Base-by-base conservation (phyloP, 2,888 invertebrate genomes). In the Danaus chrysippus region DNA sequence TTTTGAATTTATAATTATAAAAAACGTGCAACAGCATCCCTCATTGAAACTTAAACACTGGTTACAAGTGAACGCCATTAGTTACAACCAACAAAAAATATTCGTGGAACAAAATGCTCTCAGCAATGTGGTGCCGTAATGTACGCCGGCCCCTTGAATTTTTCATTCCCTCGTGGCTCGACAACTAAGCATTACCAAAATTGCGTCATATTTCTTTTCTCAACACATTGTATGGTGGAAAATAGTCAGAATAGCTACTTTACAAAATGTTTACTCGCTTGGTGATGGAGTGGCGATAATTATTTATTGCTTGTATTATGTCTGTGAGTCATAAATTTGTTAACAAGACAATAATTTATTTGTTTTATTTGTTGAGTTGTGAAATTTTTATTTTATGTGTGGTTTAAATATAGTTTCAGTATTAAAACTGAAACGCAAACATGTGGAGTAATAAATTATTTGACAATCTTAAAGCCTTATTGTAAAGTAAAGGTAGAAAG, bases 111-210 rank as follows among this genome's bases (percentile, higher is more conserved):
- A 86, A 88, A 72, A 87, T 82, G 83, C 82, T 84, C 80, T 82
- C 79, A 82, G 83, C 85, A 84, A 88, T 86, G 86, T 81, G 86
- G 79, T 81, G 75, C 79, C 74, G 84, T 84, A 86, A 89, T 87
- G 87, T 85, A 77, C 84, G 83, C 76, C 82, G 76, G 86, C 86
- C 87, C 87, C 87, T 81, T 89, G 87, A 91, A 90, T 90, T 90
- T 90, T 90, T 91, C 89, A 90, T 89, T 88, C 89, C 88, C 89
- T 83, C 81, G 88, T 86, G 87, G 84, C 87, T 82, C 84, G 87
- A 87, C 89, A 87, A 90, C 87, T 87, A 84, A 86, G 84, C 90
- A 90, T 91, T 90, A 91, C 87, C 83, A 81, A 88, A 90, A 91
- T 91, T 91, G 90, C 89, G 84, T 88, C 88, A 90, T 89, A 89